A percentile compares a stretch with the other conserved stretches of the same genome.
Evolutionary conservation across 2,888 invertebrate species (phyloP).

Genomic region (Prosopocoilus inquinatus): DNA sequence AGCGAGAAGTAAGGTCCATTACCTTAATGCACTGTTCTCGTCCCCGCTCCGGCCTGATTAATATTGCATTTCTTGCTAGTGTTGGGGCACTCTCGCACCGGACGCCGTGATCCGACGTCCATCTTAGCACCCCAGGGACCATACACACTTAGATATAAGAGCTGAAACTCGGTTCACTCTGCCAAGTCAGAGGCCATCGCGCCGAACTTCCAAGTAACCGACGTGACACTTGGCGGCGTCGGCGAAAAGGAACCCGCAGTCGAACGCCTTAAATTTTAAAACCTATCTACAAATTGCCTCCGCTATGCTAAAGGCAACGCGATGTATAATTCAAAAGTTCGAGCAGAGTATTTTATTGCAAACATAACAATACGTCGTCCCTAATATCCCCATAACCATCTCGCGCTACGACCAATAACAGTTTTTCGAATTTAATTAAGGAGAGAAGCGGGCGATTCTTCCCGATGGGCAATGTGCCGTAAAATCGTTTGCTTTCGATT

Average conservation of each 20-base stretch:
- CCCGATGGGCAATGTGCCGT: conserved; percentile 37
- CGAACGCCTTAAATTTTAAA: conserved; percentile 44
- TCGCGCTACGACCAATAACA: conserved; percentile 8
- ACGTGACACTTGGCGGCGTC: conserved; percentile 39
- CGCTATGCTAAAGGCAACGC: conserved; percentile 32
- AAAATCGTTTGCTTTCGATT: conserved; percentile 41
- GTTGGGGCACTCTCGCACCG: conserved; percentile 42
- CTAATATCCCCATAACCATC: no score
- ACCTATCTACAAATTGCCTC: conserved; percentile 43
- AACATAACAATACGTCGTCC: conserved; percentile 10
- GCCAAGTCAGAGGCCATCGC: conserved; percentile 32
- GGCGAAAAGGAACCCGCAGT: conserved; percentile 31
- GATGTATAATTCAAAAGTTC: conserved; percentile 37
- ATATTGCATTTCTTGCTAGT: conserved; percentile 61
- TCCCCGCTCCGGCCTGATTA: conserved; percentile 55
- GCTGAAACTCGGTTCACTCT: conserved; percentile 23
- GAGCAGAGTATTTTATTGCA: conserved; percentile 32
- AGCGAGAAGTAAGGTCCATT: conserved; percentile 45
- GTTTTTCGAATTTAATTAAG: conserved; percentile 37
- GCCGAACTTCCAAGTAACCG: conserved; percentile 34
- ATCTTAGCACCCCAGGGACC: conserved; percentile 40
- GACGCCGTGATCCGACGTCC: conserved; percentile 42
- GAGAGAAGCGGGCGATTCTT: conserved; percentile 30
- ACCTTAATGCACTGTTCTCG: conserved; percentile 52
- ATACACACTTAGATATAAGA: conserved; percentile 33